phyloP scores from a whole-genome alignment of 1,140 invertebrate species.

The Colletes latitarsis region DNA sequence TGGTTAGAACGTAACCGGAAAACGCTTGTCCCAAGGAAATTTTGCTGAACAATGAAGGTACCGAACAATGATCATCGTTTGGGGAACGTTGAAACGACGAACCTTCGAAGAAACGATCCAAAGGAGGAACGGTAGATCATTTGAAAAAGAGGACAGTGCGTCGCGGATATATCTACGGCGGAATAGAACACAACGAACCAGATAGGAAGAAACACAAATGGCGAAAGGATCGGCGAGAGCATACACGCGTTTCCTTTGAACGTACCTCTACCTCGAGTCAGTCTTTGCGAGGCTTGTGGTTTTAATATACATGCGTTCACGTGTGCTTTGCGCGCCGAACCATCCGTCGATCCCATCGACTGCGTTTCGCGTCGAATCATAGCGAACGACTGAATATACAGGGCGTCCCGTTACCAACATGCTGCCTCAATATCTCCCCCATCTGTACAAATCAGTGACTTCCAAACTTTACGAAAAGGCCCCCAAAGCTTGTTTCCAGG shows the following conservation, averaged over 20 bases:
- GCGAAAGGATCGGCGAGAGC: constrained; percentile 3
- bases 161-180: background rate
- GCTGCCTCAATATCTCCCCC: too few relatives aligned
- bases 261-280: background rate
- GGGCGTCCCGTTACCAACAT: too few relatives aligned
- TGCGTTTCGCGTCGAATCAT: background rate
- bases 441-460: too few relatives aligned
- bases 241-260: constrained; percentile 18
- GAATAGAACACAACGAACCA: background rate
- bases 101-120: background rate
- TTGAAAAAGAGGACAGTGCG: background rate
- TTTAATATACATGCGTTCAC: constrained; percentile 17
- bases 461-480: too few relatives aligned
- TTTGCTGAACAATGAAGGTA: background rate
- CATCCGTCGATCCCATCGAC: background rate
- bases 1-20: background rate
- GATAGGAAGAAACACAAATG: background rate
- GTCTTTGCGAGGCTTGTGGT: constrained; percentile 8
- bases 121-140: background rate
- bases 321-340: background rate
- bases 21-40: background rate
- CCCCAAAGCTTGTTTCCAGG: too few relatives aligned
- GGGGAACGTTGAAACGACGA: too few relatives aligned
- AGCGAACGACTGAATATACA: background rate
- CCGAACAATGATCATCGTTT: background rate